phyloP scores from a whole-genome alignment of 2,113 vertebrate species.

The Callopanchax toddi region DNA sequence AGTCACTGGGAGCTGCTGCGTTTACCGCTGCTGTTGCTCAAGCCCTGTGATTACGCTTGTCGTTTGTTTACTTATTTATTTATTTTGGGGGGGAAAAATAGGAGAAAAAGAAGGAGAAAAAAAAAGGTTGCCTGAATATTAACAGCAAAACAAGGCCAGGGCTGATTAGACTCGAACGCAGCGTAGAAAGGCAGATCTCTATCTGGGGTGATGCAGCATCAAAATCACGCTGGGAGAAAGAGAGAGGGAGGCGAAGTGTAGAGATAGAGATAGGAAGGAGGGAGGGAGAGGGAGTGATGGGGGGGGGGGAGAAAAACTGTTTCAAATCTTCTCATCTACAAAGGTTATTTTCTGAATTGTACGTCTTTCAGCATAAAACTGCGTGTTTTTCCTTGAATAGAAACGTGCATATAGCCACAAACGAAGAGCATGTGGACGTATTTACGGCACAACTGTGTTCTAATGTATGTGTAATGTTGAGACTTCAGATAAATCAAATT shows the following conservation, averaged over 20 bases:
- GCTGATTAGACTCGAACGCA: constrained; percentile 69
- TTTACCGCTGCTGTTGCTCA: constrained; percentile 49
- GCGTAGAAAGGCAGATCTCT: constrained; percentile 54
- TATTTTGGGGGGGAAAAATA: constrained; percentile 22
- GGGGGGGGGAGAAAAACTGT: constrained; percentile 30
- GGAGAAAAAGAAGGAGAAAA: not conserved
- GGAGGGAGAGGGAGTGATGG: not conserved
- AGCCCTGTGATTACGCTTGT: constrained; percentile 65
- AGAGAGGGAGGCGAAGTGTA: constrained; percentile 36
- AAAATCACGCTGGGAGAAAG: constrained; percentile 52
- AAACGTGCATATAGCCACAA: constrained; percentile 78
- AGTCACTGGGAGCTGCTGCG: constrained; percentile 29
- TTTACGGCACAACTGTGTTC: constrained; percentile 75
- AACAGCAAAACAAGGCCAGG: constrained; percentile 63
- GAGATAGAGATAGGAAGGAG: constrained; percentile 31
- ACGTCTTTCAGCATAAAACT: constrained; percentile 75
- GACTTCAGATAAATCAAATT: constrained; percentile 25
- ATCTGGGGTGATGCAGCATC: constrained; percentile 65
- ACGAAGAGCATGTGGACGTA: constrained; percentile 81
- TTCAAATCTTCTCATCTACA: constrained; percentile 77
- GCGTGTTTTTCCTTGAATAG: constrained; percentile 77
- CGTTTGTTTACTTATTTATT: constrained; percentile 31
- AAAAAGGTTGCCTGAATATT: constrained; percentile 58
- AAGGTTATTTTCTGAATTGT: constrained; percentile 77
- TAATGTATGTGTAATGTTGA: constrained; percentile 69